These are phyloP conservation scores for Hydrolagus colliei DNA, from an alignment of 2,797 vertebrate genomes.

Conservation along the genomic window DNA sequence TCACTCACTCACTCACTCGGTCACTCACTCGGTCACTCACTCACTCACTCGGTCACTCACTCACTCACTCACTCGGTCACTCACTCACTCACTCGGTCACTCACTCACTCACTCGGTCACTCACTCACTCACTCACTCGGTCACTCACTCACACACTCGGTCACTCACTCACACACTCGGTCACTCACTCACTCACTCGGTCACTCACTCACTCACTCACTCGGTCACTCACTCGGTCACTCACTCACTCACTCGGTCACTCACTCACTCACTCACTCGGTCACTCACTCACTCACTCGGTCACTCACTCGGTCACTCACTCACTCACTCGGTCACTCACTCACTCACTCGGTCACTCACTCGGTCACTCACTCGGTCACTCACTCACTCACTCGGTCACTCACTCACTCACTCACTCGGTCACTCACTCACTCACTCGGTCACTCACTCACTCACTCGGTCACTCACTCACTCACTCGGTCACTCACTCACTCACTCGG, in stretches of 20 bases:
- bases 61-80: background rate
- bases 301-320: background rate
- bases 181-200: too few species aligned
- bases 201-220: background rate
- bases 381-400: background rate
- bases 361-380: too few species aligned
- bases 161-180: too few species aligned
- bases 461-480: background rate
- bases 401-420: background rate
- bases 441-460: background rate
- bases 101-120: too few species aligned
- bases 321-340: background rate
- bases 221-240: background rate
- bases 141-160: background rate
- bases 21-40: background rate
- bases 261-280: background rate
- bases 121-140: background rate
- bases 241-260: background rate
- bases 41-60: background rate
- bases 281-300: background rate
- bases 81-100: background rate
- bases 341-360: background rate
- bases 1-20: background rate
- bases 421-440: background rate
- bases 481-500: background rate